Evolutionary conservation across 2,113 vertebrate species (phyloP).

Genomic region (Rhineura floridana): DNA sequence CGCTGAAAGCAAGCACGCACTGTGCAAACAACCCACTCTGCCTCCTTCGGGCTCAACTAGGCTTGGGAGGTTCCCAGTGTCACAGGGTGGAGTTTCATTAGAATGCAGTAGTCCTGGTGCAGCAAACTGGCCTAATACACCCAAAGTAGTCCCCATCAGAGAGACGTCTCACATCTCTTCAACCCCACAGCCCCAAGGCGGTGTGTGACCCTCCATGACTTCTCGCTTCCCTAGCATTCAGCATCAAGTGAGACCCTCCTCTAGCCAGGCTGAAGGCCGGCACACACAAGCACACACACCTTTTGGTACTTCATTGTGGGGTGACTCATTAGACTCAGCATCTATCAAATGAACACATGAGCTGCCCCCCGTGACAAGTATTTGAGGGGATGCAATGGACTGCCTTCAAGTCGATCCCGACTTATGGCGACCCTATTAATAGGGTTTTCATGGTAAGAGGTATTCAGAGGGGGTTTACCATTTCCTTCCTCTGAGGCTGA

Average conservation of each 20-base stretch:
- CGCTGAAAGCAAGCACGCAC: fast-evolving
- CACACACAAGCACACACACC: background rate
- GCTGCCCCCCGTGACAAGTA: background rate
- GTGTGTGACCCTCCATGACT: no score
- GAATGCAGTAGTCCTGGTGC: background rate
- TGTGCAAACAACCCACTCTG: background rate
- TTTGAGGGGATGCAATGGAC: no score
- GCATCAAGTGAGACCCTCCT: background rate
- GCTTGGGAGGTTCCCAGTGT: background rate
- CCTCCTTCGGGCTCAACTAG: background rate
- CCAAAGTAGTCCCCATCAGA: background rate
- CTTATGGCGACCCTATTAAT: no score
- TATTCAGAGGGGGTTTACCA: no score
- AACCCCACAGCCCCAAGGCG: no score
- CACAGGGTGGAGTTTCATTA: background rate
- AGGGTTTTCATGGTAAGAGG: no score
- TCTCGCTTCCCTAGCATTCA: background rate
- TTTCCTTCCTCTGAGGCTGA: no score
- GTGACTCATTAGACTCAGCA: background rate
- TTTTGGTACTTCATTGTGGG: background rate
- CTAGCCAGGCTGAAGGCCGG: background rate
- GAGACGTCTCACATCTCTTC: no score
- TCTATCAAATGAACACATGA: background rate
- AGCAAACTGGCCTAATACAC: background rate
- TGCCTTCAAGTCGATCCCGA: no score